Percentiles rank a stretch among this genome's conserved stretches.
These are phyloP conservation scores for Megalonaias nervosa DNA, from an alignment of 1,140 invertebrate genomes.

Conservation along the genomic window DNA sequence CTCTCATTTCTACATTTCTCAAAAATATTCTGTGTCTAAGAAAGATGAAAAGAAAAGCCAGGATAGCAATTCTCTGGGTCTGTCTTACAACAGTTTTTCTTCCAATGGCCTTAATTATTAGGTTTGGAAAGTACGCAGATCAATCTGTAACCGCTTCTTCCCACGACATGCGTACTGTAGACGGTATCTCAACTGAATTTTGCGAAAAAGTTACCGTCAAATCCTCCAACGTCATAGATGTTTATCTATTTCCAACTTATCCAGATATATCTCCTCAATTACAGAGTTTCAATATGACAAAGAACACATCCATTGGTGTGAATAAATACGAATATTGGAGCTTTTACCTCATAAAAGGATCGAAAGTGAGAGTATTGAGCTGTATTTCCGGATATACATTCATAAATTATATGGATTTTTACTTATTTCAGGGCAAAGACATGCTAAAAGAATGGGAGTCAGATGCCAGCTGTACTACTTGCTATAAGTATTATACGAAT, in stretches of 20 bases:
- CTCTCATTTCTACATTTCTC: no score
- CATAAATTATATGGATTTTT: not conserved
- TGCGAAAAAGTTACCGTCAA: constrained; percentile 1
- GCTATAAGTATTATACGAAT: not conserved
- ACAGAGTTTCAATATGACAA: not conserved
- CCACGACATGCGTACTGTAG: not conserved
- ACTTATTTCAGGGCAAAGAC: not conserved
- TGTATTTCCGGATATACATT: not conserved
- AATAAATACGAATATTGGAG: constrained; percentile 21
- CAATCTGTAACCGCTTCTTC: not conserved
- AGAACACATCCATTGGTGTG: not conserved
- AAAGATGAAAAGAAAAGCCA: not conserved
- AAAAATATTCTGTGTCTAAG: no score
- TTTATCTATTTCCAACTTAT: not conserved
- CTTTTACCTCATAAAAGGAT: constrained; percentile 13
- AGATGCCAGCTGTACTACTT: not conserved
- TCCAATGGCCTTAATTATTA: not conserved
- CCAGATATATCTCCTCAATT: not conserved
- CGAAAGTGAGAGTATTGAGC: not conserved
- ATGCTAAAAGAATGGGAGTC: not conserved
- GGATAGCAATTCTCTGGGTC: constrained; percentile 1
- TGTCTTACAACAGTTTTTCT: not conserved
- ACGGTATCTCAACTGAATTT: constrained; percentile 1
- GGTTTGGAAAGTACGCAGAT: not conserved
- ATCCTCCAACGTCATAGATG: not conserved